Conservation (phyloP, 2,113 vertebrate genomes). For the Carettochelys insculpta region DNA sequence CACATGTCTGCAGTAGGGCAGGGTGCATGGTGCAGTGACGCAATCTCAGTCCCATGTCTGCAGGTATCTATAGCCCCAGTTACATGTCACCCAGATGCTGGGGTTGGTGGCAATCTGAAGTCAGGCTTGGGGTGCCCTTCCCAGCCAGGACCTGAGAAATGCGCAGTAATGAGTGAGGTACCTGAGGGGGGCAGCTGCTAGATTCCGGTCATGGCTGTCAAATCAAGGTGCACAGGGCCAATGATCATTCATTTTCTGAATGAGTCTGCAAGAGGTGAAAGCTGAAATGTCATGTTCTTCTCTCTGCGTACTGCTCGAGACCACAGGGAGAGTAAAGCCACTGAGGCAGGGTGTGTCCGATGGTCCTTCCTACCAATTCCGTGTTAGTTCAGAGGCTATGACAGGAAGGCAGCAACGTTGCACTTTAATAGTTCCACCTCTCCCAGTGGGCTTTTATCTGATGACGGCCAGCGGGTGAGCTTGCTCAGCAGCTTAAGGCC, state of each 20-base stretch:
- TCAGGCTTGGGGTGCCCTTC: background rate
- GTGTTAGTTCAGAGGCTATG: background rate
- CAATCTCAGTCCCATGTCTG: too few species aligned
- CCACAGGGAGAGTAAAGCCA: background rate
- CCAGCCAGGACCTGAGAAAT: background rate
- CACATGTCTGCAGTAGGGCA: background rate
- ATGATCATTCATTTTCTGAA: background rate
- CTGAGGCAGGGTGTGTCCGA: background rate
- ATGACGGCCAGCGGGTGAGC: accelerated
- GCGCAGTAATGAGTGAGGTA: background rate
- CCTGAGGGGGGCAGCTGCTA: background rate
- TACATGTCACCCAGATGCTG: too few species aligned
- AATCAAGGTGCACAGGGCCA: background rate
- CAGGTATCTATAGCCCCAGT: too few species aligned
- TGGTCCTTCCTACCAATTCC: too few species aligned
- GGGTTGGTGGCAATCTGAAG: background rate
- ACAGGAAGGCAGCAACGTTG: constrained; percentile 15
- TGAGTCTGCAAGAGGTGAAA: background rate
- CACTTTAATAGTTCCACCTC: constrained; percentile 37
- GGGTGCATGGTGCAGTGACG: background rate
- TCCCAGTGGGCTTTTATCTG: accelerated
- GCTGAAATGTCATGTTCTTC: accelerated
- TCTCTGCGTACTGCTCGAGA: background rate
- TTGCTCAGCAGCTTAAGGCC: accelerated
- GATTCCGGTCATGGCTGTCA: too few species aligned